Conservation (phyloP, 2,113 vertebrate species). For the Todiramphus chloris region DNA sequence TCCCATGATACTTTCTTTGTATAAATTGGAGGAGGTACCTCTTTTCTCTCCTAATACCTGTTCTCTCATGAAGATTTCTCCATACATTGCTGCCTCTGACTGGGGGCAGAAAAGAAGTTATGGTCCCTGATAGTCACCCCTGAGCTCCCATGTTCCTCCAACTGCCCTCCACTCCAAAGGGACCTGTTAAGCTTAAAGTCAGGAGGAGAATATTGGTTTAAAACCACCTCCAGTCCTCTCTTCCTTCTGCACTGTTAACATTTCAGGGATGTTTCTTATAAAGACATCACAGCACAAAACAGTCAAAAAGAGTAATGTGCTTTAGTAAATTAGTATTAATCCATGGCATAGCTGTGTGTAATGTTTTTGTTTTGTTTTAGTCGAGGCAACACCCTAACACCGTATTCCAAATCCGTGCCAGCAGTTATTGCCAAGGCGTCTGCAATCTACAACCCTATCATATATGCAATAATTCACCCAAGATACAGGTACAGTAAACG, state of each 20-base stretch:
- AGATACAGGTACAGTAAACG: slow-evolving; percentile 73
- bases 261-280: neutral
- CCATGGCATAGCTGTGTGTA: neutral
- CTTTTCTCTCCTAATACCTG: neutral
- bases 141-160: neutral
- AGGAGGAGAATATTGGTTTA: neutral
- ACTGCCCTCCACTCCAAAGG: accelerated
- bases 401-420: slow-evolving; percentile 75
- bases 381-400: slow-evolving; percentile 54
- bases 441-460: slow-evolving; percentile 76
- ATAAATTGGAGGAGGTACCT: neutral
- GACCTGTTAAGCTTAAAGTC: neutral
- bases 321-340: neutral
- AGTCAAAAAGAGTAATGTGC: neutral
- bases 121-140: neutral
- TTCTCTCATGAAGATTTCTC: neutral
- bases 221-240: neutral
- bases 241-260: neutral
- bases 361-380: slow-evolving; percentile 59
- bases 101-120: neutral
- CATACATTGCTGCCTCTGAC: neutral
- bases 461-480: slow-evolving; percentile 76
- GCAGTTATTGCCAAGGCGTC: slow-evolving; percentile 76
- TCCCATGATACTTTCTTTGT: neutral
- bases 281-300: neutral